Base-by-base conservation (phyloP, 2,888 invertebrate species). In the Leucoma salicis region DNA sequence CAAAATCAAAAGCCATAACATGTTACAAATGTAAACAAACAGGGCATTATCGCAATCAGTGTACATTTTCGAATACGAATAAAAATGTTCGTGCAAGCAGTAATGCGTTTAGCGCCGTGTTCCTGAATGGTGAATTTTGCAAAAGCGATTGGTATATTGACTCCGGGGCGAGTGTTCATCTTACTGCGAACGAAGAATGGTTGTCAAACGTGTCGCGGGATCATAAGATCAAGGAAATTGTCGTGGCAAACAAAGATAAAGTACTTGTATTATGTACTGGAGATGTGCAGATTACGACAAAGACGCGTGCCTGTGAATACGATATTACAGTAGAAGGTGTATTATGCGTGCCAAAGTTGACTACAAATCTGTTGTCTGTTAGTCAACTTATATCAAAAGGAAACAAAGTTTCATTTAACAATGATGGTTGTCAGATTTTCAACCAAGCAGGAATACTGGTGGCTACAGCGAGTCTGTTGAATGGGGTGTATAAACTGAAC, bases 151-250 rank as follows among this genome's bases (percentile, higher is more conserved):
- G 27, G 27, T 27, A 27, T 27, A 27, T 27, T 11, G 27, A 27
- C 42, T 54, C 54, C 6, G 57, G 59, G 10, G 61, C 61, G 24
- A 65, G 63, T 40, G 31, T 14, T 1, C 63, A 65, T 32, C 44
- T 64, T 44, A 53, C 54, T 5, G 33, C 52, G n/a, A 52, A 52
- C 5, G 11, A 53, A 10, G 21, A 53, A 8, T 43, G 32, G 46
- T 28, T 64, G 13, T 24, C 14, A 31, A 52, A 61, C 45, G 31
- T 38, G 13, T 49, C 36, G 13, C 28, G 34, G 10, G 24, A 43
- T 7, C n/a, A n/a, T n/a, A 33, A 14, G n/a, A 44, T 35, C 1
- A 52, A 53, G 31, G 52, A 59, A 21, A 63, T 63, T 27, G 33
- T 62, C n/a, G 57, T 57, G 13, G 63, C 63, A 31, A 62, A 66